These are phyloP conservation scores for Oegoconia quadripuncta DNA, from an alignment of 2,888 invertebrate genomes.

Conservation along the genomic window DNA sequence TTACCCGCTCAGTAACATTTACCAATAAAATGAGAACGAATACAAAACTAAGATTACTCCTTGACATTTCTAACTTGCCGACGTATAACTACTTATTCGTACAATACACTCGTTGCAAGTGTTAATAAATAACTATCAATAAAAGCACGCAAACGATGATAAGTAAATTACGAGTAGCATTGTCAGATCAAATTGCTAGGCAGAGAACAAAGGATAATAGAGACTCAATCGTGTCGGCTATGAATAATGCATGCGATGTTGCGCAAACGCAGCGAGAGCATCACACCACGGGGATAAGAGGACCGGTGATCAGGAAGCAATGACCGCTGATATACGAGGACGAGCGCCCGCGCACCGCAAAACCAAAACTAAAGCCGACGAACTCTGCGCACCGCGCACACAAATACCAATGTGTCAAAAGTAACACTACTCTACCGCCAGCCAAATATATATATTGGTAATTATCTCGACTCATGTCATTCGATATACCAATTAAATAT, in stretches of 20 bases:
- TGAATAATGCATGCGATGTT: slow-evolving; percentile 58
- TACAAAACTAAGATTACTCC: background rate
- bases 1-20: too few relatives aligned
- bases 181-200: slow-evolving; percentile 35
- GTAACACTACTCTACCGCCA: slow-evolving; percentile 10
- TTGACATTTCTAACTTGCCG: background rate
- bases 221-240: slow-evolving; percentile 35
- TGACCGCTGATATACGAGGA: slow-evolving; percentile 59
- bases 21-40: background rate
- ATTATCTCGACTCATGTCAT: background rate
- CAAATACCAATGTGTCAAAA: slow-evolving; percentile 15
- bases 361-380: slow-evolving; percentile 36
- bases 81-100: background rate
- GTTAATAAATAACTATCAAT: slow-evolving; percentile 17
- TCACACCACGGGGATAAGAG: slow-evolving; percentile 35
- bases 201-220: slow-evolving; percentile 56
- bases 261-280: slow-evolving; percentile 45
- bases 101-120: slow-evolving; percentile 12
- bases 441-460: background rate
- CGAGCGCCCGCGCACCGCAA: slow-evolving; percentile 19
- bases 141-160: slow-evolving; percentile 22
- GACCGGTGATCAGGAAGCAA: slow-evolving; percentile 59
- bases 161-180: slow-evolving; percentile 32
- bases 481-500: too few relatives aligned
- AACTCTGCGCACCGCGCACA: slow-evolving; percentile 24